Conservation (phyloP, 2,888 invertebrate species). For the Phortica okadai region DNA sequence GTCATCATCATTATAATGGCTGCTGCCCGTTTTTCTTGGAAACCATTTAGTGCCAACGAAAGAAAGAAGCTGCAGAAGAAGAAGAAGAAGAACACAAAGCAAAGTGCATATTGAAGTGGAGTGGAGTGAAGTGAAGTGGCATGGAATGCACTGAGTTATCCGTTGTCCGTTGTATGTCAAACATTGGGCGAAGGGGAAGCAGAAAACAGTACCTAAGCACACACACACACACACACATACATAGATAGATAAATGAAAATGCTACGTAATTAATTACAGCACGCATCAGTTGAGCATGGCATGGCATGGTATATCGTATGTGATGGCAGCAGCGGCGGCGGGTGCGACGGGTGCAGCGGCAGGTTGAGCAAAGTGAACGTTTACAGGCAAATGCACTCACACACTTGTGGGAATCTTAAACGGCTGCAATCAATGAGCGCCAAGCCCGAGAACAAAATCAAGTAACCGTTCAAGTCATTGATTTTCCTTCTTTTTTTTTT, state of each 20-base stretch:
- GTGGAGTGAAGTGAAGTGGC: not conserved
- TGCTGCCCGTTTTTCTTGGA: slow-evolving; percentile 60
- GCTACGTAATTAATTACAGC: slow-evolving; percentile 67
- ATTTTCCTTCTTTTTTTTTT: not conserved
- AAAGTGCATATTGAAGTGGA: slow-evolving; percentile 10
- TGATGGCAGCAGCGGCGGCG: not conserved
- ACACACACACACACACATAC: slow-evolving; percentile 39
- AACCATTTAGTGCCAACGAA: slow-evolving; percentile 55
- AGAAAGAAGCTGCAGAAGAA: slow-evolving; percentile 49
- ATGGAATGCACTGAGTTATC: not conserved
- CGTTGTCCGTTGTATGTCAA: not conserved
- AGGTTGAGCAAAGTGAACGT: not conserved
- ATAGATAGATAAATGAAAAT: slow-evolving; percentile 59
- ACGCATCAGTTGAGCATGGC: slow-evolving; percentile 44
- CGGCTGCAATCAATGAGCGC: slow-evolving; percentile 36
- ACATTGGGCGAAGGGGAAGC: slow-evolving; percentile 26
- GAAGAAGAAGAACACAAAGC: slow-evolving; percentile 41
- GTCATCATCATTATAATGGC: slow-evolving; percentile 44
- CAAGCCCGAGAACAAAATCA: not conserved
- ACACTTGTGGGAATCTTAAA: slow-evolving; percentile 48
- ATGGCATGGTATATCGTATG: slow-evolving; percentile 15
- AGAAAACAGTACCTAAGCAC: slow-evolving; percentile 33
- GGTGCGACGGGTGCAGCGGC: not conserved
- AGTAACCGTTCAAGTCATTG: slow-evolving; percentile 14
- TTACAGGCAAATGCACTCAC: not conserved